Percentiles rank a stretch among this genome's conserved stretches.
These are phyloP conservation scores for Tachina grossa DNA, from an alignment of 2,888 invertebrate species.

Conservation along the genomic window DNA sequence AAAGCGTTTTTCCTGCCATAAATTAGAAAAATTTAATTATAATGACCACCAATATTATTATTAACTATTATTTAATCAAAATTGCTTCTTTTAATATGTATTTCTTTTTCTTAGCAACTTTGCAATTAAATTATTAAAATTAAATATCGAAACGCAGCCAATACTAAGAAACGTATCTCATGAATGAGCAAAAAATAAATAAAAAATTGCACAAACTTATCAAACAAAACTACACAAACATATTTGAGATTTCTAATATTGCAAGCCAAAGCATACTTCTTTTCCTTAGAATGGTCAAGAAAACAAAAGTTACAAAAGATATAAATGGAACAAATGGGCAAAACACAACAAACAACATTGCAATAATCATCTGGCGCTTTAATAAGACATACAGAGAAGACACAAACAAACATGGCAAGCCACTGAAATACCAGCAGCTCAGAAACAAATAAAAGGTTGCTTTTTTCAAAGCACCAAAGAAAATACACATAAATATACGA, in stretches of 20 bases:
- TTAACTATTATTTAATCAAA: background rate
- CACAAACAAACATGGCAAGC: conserved; percentile 58
- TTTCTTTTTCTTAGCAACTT: background rate
- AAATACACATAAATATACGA: background rate
- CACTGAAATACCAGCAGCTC: conserved; percentile 70
- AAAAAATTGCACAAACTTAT: background rate
- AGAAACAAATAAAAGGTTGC: conserved; percentile 60
- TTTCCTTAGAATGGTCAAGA: conserved; percentile 16
- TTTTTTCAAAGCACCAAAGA: background rate
- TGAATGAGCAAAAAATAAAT: background rate
- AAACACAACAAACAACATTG: background rate
- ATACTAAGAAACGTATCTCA: background rate
- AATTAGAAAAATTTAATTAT: no score
- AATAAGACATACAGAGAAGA: background rate
- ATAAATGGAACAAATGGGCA: background rate
- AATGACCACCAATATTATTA: no score
- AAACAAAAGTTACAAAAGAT: background rate
- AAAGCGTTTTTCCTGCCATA: no score
- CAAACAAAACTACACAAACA: conserved; percentile 19
- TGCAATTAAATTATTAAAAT: no score
- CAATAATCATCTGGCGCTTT: conserved; percentile 7
- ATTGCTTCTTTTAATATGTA: background rate
- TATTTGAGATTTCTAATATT: conserved; percentile 16
- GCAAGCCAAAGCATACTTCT: background rate
- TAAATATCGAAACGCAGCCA: background rate